Percentiles rank a stretch among this genome's conserved stretches.
These are phyloP conservation scores for Dichetophora obliterata DNA, from an alignment of 2,888 invertebrate genomes.

Conservation along the genomic window DNA sequence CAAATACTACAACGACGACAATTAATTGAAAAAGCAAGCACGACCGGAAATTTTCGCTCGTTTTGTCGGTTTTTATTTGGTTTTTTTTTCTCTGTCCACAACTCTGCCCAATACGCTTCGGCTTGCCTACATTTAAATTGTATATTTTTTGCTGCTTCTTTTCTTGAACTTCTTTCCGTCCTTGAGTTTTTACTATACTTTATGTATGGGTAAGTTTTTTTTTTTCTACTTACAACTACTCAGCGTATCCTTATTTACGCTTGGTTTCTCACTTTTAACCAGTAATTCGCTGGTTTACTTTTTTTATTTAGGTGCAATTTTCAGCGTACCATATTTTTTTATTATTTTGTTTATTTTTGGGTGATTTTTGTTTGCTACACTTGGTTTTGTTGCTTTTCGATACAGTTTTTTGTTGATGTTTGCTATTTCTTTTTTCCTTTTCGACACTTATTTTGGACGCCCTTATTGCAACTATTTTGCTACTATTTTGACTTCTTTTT, in stretches of 20 bases:
- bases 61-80: slow-evolving; percentile 55
- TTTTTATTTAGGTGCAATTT: background rate
- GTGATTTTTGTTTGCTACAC: background rate
- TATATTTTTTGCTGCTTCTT: background rate
- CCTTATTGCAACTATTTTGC: background rate
- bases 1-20: slow-evolving; percentile 44
- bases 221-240: background rate
- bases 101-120: background rate
- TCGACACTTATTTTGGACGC: background rate
- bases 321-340: background rate
- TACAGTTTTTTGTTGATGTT: too few species aligned
- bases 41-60: slow-evolving; percentile 50
- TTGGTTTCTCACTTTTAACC: slow-evolving; percentile 22
- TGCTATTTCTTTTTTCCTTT: background rate
- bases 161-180: slow-evolving; percentile 46
- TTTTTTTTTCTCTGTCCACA: background rate
- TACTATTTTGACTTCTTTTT: background rate
- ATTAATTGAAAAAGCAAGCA: slow-evolving; percentile 53
- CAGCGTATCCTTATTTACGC: slow-evolving; percentile 11
- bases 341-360: background rate
- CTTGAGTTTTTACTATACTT: slow-evolving; percentile 55
- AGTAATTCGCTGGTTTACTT: slow-evolving; percentile 1
- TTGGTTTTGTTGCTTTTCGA: background rate
- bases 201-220: slow-evolving; percentile 48
- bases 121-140: background rate